Evolutionary conservation across 2,113 vertebrate species (phyloP), one percentile per base, ranked within the genome.

Genomic region (Leptobrachium leishanense): DNA sequence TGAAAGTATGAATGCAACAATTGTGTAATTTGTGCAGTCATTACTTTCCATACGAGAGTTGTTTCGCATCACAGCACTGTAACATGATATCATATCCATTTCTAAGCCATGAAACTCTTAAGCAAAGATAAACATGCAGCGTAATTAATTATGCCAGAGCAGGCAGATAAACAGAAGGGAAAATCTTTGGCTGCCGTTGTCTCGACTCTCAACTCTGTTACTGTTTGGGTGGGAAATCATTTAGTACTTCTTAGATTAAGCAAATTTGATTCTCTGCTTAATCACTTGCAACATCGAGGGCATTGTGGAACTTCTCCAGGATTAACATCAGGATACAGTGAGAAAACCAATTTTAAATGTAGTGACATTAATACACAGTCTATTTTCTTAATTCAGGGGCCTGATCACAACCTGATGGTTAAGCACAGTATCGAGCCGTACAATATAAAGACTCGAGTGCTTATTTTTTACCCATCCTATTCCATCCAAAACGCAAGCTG

Each of bases 141-240:
- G 43, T 6, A 79, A 65, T 43, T 62, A 72, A 65, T 72, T 79
- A 72, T 66, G 65, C 44, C 42, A 65, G 71, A 79, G 57, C 68
- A 64, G 68, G 41, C 57, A 65, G 76, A 79, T 79, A 72, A 72
- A 79, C 69, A 79, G 43, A 65, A 68, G 43, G 13, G 46, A 71
- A 71, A 70, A 46, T 57, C 68, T 39, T 71, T 46, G 57, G 76
- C 68, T 69, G 46, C 41, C 41, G 12, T 76, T 42, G 65, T 44
- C 53, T 7, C 67, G 13, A n/a, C n/a, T n/a, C n/a, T n/a, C n/a
- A n/a, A 39, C 54, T 31, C 15, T 63, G 57, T 72, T 44, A 53
- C 7, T 63, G 2, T 71, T 63, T 71, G 13, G 15, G 7, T 41
- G 68, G 20, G 43, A 68, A 77, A 78, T 79, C 10, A 65, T 54